Conservation (phyloP, 2,113 vertebrate species). For the Passer domesticus region DNA sequence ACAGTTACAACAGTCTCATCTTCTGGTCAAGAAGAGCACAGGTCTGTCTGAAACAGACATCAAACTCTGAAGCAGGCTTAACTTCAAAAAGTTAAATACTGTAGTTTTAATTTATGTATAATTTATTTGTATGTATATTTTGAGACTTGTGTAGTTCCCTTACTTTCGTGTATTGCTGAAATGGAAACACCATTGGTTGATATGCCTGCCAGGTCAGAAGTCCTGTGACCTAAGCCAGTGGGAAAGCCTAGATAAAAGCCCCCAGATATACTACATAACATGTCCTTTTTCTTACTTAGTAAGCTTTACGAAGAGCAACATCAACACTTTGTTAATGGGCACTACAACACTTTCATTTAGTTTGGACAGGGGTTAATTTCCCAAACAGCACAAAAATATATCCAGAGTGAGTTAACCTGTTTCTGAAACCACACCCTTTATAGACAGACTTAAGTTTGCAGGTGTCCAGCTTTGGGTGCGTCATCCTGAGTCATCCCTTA, state of each 20-base stretch:
- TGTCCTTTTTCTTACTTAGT: not conserved
- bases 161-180: not conserved
- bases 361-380: not conserved
- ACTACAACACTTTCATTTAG: not conserved
- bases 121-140: not conserved
- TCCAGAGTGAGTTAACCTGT: not conserved
- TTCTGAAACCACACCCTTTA: not conserved
- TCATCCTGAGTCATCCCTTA: not conserved
- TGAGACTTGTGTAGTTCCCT: not conserved
- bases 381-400: not conserved
- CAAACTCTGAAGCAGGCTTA: not conserved
- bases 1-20: not conserved
- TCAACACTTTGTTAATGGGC: not conserved
- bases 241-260: not conserved
- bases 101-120: not conserved
- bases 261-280: not conserved
- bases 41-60: accelerated
- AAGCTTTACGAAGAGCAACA: not conserved
- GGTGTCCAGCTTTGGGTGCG: not conserved
- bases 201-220: not conserved
- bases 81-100: not conserved
- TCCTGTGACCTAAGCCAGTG: not conserved
- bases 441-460: not conserved
- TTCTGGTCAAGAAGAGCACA: not conserved
- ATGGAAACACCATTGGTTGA: not conserved